Evolutionary conservation across 2,888 invertebrate species (phyloP), one percentile per base, ranked within the genome.

Genomic region (Pegoplata infirma): DNA sequence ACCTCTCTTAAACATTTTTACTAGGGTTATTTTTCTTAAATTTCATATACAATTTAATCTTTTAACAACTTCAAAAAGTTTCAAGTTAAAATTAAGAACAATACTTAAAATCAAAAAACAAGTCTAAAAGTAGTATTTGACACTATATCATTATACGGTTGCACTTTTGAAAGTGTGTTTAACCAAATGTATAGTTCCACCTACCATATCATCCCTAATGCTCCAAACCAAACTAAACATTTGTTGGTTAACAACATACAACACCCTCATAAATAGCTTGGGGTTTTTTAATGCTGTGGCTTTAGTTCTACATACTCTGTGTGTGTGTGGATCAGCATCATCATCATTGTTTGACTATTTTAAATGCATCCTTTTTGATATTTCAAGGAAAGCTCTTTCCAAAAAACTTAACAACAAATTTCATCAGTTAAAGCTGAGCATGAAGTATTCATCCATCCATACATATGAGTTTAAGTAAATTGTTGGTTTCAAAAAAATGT

Each of bases 131-230:
- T 40, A 72, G 44, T 81, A 81, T 83, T 80, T 84, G 86, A 84
- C 80, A 85, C 84, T 86, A 84, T 88, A 86, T 88, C 85, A 88
- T 88, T 88, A 88, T 86, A 84, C 88, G 87, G 88, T 88, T 88
- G 89, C 88, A 88, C 83, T 87, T 88, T 87, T 82, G 84, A 86
- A 86, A 85, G 74, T 77, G 69, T 73, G 80, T 73, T 76, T 58
- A 12, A 55, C 51, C 69, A 73, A 80, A 76, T 76, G 66, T 72
- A 59, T 58, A 56, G 80, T 40, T 14, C 67, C 76, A 75, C 76
- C 76, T 71, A 53, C 51, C 75, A 76, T n/a, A n/a, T 16, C 69
- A 74, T 44, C 71, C 67, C 64, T 32, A 28, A 19, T 47, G 17
- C n/a, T 28, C 21, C 6, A n/a, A 16, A 46, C 40, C 16, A 21